Conservation (phyloP, 2,888 invertebrate genomes). For the Physocephala rufipes region DNA sequence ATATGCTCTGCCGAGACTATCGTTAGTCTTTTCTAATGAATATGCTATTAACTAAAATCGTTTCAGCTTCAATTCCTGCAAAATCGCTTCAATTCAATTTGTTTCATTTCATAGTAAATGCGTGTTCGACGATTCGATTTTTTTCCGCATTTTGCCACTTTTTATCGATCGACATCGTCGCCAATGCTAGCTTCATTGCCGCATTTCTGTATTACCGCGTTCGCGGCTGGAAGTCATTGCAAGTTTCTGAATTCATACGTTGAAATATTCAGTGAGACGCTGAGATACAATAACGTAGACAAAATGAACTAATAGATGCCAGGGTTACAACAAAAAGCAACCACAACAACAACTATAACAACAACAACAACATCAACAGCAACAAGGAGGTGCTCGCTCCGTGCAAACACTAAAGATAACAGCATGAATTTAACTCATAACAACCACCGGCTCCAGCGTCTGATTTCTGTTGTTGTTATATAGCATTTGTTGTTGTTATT, state of each 20-base stretch:
- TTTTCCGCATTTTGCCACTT: too few species aligned
- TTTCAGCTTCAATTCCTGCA: conserved; percentile 29
- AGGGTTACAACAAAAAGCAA: conserved; percentile 31
- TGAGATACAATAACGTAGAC: background rate
- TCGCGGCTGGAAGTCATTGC: background rate
- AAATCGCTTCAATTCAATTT: conserved; percentile 28
- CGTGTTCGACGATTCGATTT: conserved; percentile 19
- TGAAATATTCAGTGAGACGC: background rate
- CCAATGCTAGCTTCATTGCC: background rate
- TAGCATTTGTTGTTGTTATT: conserved; percentile 16
- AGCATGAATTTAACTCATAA: conserved; percentile 50
- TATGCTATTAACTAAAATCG: conserved; percentile 29
- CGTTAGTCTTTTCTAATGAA: conserved; percentile 30
- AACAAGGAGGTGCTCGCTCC: too few species aligned
- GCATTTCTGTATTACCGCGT: background rate
- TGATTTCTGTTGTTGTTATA: background rate
- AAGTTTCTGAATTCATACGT: background rate
- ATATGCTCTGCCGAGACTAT: too few species aligned
- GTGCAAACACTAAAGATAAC: conserved; percentile 20
- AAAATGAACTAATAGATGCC: conserved; percentile 25
- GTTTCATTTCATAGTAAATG: conserved; percentile 27
- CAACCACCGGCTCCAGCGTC: background rate
- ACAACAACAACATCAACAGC: conserved; percentile 3
- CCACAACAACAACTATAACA: conserved; percentile 22
- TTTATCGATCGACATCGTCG: background rate